Evolutionary conservation across 2,797 vertebrate species (phyloP).

Genomic region (Thripadectes ignobilis): DNA sequence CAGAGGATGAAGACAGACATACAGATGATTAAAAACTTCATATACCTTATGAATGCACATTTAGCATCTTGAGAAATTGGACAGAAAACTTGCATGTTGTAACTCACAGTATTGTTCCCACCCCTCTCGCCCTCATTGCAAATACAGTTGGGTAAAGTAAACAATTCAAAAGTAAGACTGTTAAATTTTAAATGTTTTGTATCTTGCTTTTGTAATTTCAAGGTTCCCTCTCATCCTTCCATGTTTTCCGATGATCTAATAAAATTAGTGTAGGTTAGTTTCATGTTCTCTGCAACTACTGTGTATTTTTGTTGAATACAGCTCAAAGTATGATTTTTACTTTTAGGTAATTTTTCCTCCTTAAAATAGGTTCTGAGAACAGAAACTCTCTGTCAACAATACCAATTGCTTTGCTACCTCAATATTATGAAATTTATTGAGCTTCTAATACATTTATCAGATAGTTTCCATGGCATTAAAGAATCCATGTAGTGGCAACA

Average conservation of each 20-base stretch:
- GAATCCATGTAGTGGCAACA: constrained; percentile 45
- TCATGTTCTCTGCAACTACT: neutral
- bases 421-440: constrained; percentile 49
- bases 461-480: constrained; percentile 59
- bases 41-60: neutral
- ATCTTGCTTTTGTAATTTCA: neutral
- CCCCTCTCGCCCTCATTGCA: neutral
- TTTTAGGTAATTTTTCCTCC: neutral
- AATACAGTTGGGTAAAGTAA: neutral
- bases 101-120: neutral
- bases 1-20: neutral
- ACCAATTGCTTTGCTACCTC: constrained; percentile 30
- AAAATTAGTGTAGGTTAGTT: neutral
- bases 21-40: neutral
- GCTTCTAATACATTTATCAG: constrained; percentile 50
- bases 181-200: neutral
- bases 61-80: neutral
- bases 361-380: neutral
- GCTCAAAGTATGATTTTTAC: neutral
- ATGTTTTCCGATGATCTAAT: neutral
- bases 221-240: neutral
- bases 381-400: constrained; percentile 33
- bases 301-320: neutral
- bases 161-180: neutral
- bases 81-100: neutral